Evolutionary conservation across 1,140 invertebrate species (phyloP).

Genomic region (Octopus sinensis): DNA sequence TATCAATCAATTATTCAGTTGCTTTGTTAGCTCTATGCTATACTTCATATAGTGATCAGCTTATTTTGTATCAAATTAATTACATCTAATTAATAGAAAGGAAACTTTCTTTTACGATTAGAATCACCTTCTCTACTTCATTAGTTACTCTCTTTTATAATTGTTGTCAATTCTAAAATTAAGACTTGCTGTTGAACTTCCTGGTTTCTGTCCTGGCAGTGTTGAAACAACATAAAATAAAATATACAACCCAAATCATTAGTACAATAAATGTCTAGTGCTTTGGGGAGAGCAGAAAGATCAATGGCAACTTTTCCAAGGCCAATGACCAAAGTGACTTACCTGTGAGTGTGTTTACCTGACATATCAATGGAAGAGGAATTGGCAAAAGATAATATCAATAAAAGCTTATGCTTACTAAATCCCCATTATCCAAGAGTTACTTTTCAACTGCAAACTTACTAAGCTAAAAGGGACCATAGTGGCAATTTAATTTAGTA

Average conservation of each 20-base stretch:
- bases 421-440: background rate
- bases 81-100: too few species aligned
- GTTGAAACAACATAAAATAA: background rate
- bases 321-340: background rate
- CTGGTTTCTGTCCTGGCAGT: background rate
- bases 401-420: background rate
- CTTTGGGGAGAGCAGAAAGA: background rate
- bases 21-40: too few species aligned
- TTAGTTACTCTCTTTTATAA: background rate
- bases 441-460: background rate
- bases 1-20: too few species aligned
- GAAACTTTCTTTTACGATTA: too few species aligned
- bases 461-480: background rate
- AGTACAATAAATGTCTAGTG: background rate
- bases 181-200: background rate
- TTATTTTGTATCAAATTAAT: too few species aligned
- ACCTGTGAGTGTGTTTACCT: conserved; percentile 2
- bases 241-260: background rate
- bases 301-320: background rate
- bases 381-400: background rate
- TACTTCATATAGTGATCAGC: too few species aligned
- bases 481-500: background rate
- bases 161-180: background rate
- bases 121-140: background rate
- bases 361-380: background rate